Percentiles rank a stretch among this genome's conserved stretches.
These are phyloP conservation scores for Papilio machaon DNA, from an alignment of 1,140 invertebrate species.

Conservation along the genomic window DNA sequence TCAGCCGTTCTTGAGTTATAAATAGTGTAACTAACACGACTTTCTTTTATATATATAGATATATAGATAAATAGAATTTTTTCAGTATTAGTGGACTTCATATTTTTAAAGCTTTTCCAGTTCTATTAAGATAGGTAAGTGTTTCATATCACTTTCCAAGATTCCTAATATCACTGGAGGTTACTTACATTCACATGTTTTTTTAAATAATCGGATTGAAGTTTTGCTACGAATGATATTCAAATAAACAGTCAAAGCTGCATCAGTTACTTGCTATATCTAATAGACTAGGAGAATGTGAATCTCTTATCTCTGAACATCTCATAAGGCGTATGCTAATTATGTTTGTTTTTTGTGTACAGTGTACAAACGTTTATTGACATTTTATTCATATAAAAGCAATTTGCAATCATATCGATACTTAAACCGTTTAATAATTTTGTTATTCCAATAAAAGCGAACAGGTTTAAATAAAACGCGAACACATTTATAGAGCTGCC, in stretches of 20 bases:
- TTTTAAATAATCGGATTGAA: background rate
- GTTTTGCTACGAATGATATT: background rate
- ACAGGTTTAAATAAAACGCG: conserved; percentile 7
- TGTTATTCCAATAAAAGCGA: conserved; percentile 2
- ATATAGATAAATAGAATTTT: too few relatives aligned
- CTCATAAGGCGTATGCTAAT: background rate
- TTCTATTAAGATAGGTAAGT: background rate
- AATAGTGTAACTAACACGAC: too few relatives aligned
- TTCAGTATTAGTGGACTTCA: too few relatives aligned
- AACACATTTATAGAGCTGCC: background rate
- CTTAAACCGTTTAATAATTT: conserved; percentile 10
- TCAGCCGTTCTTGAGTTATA: too few relatives aligned
- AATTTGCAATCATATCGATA: conserved; percentile 18
- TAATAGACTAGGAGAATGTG: background rate
- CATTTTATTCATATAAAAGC: conserved; percentile 9
- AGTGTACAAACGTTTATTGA: conserved; percentile 2
- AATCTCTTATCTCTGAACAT: background rate
- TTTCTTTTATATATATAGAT: too few relatives aligned
- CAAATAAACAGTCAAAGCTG: background rate
- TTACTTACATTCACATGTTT: background rate
- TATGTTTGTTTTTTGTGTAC: background rate
- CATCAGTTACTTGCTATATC: background rate
- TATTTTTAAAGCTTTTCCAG: too few relatives aligned
- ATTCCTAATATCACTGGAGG: background rate
- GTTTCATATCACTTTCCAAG: background rate